A percentile compares a stretch with the other conserved stretches of the same genome.
Evolutionary conservation across 2,888 invertebrate genomes (phyloP).

Genomic region (Actias luna): DNA sequence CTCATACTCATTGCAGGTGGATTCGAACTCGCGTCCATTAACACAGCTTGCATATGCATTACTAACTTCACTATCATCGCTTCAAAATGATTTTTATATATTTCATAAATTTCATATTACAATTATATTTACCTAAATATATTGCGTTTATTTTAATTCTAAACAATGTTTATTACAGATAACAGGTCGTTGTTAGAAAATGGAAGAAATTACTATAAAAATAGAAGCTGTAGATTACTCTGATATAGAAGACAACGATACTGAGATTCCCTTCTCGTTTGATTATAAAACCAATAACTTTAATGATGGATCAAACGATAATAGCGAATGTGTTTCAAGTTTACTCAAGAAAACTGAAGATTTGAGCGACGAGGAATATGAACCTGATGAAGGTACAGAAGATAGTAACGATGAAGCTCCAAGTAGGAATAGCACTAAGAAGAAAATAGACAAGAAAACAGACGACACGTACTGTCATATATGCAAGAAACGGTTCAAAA

Average conservation of each 20-base stretch:
- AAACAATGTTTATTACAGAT: not conserved
- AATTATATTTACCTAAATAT: too few species aligned
- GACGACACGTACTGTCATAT: constrained; percentile 25
- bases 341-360: not conserved
- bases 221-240: not conserved
- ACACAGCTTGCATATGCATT: too few species aligned
- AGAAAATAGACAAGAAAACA: not conserved
- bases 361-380: not conserved
- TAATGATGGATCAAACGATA: not conserved
- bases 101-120: too few species aligned
- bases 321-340: not conserved
- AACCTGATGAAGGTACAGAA: not conserved
- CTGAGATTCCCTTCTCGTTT: not conserved
- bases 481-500: constrained; percentile 39
- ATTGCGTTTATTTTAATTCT: not conserved
- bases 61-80: too few species aligned
- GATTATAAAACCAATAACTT: not conserved
- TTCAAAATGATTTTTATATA: too few species aligned
- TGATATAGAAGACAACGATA: not conserved
- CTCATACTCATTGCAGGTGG: too few species aligned
- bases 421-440: not conserved
- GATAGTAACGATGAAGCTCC: not conserved
- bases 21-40: too few species aligned
- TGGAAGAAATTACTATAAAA: not conserved
- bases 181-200: not conserved